Conservation (phyloP, 1,140 invertebrate genomes). For the Listronotus oregonensis region DNA sequence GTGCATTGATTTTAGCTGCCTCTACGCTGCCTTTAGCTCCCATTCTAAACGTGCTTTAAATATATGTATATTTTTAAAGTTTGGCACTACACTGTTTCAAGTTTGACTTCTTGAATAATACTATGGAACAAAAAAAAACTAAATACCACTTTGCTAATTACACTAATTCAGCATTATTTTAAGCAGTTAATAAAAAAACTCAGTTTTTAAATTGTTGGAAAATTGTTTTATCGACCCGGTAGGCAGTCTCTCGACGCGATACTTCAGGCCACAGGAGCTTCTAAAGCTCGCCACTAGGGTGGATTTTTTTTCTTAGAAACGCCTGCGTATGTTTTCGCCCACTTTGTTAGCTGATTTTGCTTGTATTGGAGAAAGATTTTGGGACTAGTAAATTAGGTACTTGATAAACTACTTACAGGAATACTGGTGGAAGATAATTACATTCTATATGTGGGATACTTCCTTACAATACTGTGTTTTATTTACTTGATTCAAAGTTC, state of each 20-base stretch:
- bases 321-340: constrained; percentile 36
- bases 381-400: too few species aligned
- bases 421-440: too few species aligned
- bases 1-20: constrained; percentile 72
- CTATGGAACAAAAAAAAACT: constrained; percentile 1
- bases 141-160: neutral
- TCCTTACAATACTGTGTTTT: too few species aligned
- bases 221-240: constrained; percentile 30
- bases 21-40: constrained; percentile 76
- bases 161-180: constrained; percentile 9
- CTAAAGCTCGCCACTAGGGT: constrained; percentile 44
- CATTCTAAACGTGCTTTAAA: constrained; percentile 54
- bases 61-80: constrained; percentile 29
- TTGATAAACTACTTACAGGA: too few species aligned
- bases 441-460: too few species aligned
- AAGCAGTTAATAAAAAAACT: constrained; percentile 6
- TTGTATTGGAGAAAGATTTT: too few species aligned
- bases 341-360: neutral
- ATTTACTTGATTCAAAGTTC: too few species aligned
- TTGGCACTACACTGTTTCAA: constrained; percentile 26
- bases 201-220: constrained; percentile 15
- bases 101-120: constrained; percentile 11
- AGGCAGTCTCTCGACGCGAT: constrained; percentile 28
- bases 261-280: constrained; percentile 52
- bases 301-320: constrained; percentile 36